Conservation (phyloP, 2,797 vertebrate species). For the Acrossocheilus fasciatus region DNA sequence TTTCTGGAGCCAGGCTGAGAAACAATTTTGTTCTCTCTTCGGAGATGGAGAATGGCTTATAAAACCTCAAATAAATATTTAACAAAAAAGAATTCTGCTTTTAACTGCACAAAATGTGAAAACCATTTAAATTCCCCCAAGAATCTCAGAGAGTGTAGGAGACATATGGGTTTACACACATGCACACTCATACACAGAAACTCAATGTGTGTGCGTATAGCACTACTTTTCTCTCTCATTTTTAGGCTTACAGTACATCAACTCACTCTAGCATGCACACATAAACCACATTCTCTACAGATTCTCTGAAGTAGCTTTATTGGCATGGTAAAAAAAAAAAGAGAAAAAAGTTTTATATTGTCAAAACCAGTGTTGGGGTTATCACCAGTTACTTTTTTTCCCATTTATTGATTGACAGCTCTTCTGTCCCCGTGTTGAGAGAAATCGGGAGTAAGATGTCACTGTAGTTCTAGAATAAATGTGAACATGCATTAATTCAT, state of each 20-base stretch:
- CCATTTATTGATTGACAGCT: no score
- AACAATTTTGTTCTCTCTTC: slow-evolving; percentile 31
- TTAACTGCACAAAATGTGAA: slow-evolving; percentile 40
- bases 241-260: slow-evolving; percentile 19
- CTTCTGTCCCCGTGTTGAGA: no score
- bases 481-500: no score
- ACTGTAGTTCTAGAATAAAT: no score
- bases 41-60: slow-evolving; percentile 10
- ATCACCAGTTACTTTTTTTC: no score
- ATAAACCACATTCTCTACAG: background rate
- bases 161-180: slow-evolving; percentile 30
- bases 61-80: slow-evolving; percentile 48
- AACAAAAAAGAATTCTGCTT: slow-evolving; percentile 39
- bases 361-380: background rate
- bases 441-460: no score
- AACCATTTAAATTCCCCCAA: slow-evolving; percentile 35
- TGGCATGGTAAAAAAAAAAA: background rate
- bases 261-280: background rate
- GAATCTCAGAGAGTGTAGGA: slow-evolving; percentile 16
- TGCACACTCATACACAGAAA: background rate
- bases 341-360: background rate
- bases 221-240: background rate
- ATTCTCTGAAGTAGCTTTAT: background rate
- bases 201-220: background rate
- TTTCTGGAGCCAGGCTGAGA: slow-evolving; percentile 26